Percentiles rank a stretch among this genome's conserved stretches.
Conservation (phyloP, 2,113 vertebrate genomes). For the Cyprinus carpio region DNA sequence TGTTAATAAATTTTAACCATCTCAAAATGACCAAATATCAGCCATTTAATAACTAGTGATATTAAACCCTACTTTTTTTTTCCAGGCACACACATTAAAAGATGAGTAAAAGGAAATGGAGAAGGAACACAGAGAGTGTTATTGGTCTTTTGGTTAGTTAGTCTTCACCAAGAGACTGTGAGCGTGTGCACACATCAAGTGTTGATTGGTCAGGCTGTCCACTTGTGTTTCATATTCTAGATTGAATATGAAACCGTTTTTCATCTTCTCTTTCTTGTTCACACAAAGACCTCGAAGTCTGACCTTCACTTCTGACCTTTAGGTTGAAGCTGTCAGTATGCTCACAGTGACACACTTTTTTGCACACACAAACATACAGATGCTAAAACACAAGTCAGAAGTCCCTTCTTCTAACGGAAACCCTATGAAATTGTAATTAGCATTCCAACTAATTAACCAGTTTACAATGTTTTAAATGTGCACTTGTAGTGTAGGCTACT, state of each 20-base stretch:
- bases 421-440: neutral
- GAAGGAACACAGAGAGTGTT: neutral
- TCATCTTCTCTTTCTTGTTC: neutral
- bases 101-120: neutral
- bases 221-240: constrained; percentile 15
- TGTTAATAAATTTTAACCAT: neutral
- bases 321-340: constrained; percentile 10
- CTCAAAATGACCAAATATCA: neutral
- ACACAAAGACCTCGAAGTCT: neutral
- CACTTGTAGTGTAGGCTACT: no score
- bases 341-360: constrained; percentile 1
- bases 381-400: constrained; percentile 8
- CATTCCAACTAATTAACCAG: neutral
- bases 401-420: neutral
- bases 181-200: neutral
- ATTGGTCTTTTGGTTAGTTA: constrained; percentile 13
- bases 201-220: constrained; percentile 40
- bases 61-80: neutral
- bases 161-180: constrained; percentile 13
- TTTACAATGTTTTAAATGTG: no score
- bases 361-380: constrained; percentile 1
- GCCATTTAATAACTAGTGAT: neutral
- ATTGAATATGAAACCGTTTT: neutral
- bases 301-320: constrained; percentile 31
- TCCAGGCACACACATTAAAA: neutral